Evolutionary conservation across 2,888 invertebrate genomes (phyloP), one percentile per base, ranked within the genome.

Genomic region (Cephus rjabovi): DNA sequence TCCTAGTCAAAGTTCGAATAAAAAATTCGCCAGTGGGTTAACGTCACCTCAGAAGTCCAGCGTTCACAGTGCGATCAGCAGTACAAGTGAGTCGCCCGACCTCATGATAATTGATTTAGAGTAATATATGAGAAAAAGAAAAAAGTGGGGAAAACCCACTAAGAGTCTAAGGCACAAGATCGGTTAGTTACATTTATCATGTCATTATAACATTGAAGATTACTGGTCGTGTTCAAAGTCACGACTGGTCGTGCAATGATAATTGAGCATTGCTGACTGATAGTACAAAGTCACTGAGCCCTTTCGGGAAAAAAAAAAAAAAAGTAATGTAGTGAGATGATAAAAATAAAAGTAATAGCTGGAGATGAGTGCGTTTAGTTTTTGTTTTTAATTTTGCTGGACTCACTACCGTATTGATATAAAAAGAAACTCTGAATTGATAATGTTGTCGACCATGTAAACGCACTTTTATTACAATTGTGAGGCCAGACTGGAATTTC

Each of bases 71-170:
- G 89, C 89, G 76, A 90, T 91, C 76, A 91, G 90, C 75, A 91
- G 91, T 84, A 90, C 91, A 68, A 91, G 91, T 75, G 90, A 91
- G 83, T 91, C 91, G 23, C 91, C 91, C 11, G 91, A 91, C 79
- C 84, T 90, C n/a, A 90, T 91, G 90, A 90, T 91, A 77, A 91
- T 91, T 77, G 91, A 91, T 84, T 83, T 91, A 85, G 91, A 91
- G 82, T 91, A 88, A 78, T 68, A 31, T 70, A 31, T 70, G 6
- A 31, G 23, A 56, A 23, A 23, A 1, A 23, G 23, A 23, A 23
- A 56, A 56, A 56, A 15, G 15, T 31, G 4, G 40, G 40, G 6
- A 23, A 23, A 56, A 56, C 2, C 9, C 4, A 23, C 23, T 56
- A 56, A 9, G 40, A 56, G 23, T 9, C 40, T 40, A 15, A 40